Conservation (phyloP, 2,113 vertebrate species). For the Calypte anna region DNA sequence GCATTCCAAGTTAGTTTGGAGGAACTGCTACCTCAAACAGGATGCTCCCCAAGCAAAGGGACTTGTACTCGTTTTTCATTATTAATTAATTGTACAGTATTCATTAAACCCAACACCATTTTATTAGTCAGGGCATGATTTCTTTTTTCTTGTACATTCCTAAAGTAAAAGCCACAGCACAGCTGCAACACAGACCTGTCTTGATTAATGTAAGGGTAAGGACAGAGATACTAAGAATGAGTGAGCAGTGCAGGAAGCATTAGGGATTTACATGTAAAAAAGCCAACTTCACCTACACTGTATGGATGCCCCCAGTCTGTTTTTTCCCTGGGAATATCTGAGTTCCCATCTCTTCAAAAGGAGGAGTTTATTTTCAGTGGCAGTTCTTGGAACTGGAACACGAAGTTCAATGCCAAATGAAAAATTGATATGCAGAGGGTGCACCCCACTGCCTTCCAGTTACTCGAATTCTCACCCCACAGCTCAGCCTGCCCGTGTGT, state of each 20-base stretch:
- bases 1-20: background rate
- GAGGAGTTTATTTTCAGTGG: constrained; percentile 54
- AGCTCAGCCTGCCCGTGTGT: background rate
- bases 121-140: background rate
- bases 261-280: constrained; percentile 34
- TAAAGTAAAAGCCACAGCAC: background rate
- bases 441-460: constrained; percentile 20
- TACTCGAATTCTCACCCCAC: background rate
- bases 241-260: background rate
- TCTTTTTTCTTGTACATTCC: background rate
- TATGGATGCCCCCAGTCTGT: background rate
- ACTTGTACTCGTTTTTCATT: background rate
- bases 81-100: background rate
- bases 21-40: background rate
- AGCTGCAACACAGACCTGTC: background rate
- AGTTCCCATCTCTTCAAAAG: constrained; percentile 63
- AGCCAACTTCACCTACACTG: constrained; percentile 38
- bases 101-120: background rate
- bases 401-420: constrained; percentile 15
- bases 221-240: background rate
- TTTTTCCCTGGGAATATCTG: constrained; percentile 55
- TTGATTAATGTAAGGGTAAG: background rate
- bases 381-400: constrained; percentile 62
- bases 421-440: constrained; percentile 66
- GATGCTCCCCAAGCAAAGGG: background rate